Conservation (phyloP, 1,140 invertebrate genomes). For the Brachionus sp. region DNA sequence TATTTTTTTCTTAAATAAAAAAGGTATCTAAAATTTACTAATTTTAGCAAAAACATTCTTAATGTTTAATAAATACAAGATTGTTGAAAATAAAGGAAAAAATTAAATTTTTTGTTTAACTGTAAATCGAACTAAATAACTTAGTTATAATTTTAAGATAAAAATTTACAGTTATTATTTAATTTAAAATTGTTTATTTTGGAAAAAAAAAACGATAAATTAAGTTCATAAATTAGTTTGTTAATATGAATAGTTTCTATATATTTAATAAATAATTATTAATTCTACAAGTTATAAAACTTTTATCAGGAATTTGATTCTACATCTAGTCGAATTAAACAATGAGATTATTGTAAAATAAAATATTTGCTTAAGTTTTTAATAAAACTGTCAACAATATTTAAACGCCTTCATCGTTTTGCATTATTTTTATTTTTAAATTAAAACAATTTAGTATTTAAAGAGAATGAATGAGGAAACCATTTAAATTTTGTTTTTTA, state of each 20-base stretch:
- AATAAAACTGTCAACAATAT: slow-evolving; percentile 8
- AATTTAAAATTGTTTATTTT: too few species aligned
- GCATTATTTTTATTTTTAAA: not conserved
- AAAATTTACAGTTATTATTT: too few species aligned
- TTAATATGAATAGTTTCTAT: not conserved
- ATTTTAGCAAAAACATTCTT: too few species aligned
- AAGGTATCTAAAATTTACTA: too few species aligned
- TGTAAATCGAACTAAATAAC: too few species aligned
- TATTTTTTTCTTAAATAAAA: too few species aligned
- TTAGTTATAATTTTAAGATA: too few species aligned
- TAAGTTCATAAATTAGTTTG: not conserved
- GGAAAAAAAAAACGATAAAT: not conserved
- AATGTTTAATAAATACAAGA: too few species aligned
- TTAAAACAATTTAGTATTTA: not conserved
- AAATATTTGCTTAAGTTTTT: not conserved
- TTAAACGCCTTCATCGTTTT: not conserved
- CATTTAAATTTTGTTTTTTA: not conserved
- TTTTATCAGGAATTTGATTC: not conserved
- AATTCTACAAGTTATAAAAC: not conserved
- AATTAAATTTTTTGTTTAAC: too few species aligned
- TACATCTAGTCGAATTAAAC: not conserved
- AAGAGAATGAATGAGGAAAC: not conserved
- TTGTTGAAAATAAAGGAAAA: too few species aligned
- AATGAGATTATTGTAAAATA: not conserved
- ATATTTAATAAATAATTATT: not conserved